Conservation (phyloP, 1,140 invertebrate species). For the Zaprionus kolodkinae region DNA sequence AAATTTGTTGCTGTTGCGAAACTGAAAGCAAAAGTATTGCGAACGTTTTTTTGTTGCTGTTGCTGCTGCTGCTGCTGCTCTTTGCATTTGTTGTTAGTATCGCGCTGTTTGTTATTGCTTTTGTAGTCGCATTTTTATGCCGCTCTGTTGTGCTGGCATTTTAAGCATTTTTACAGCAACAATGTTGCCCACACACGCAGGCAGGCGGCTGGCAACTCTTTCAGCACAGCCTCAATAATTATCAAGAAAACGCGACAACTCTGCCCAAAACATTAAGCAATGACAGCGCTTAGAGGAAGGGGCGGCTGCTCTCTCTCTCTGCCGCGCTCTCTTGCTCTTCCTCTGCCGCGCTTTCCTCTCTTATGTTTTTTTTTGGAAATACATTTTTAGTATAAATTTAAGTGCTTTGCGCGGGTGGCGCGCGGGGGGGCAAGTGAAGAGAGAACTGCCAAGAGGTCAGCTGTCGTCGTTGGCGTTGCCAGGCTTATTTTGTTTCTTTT, state of each 20-base stretch:
- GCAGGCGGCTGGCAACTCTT: conserved; percentile 29
- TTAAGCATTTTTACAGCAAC: conserved; percentile 64
- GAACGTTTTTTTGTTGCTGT: conserved; percentile 16
- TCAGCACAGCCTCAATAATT: not conserved
- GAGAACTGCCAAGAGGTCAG: not conserved
- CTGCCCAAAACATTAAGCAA: conserved; percentile 41
- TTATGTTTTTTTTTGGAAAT: conserved; percentile 55
- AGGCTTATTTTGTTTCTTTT: not conserved
- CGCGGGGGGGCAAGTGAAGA: no score
- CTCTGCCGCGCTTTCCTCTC: conserved; percentile 13
- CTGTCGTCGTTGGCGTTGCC: conserved; percentile 6
- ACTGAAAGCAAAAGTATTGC: conserved; percentile 74
- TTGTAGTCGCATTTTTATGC: conserved; percentile 48
- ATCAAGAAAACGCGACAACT: not conserved
- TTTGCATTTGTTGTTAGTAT: conserved; percentile 10
- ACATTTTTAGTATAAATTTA: conserved; percentile 59
- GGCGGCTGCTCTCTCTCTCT: conserved; percentile 16
- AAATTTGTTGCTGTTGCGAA: conserved; percentile 52
- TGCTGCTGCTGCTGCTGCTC: conserved; percentile 16
- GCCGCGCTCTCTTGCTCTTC: not conserved
- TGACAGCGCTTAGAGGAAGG: conserved; percentile 31
- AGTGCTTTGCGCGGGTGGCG: conserved; percentile 51
- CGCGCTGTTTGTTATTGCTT: not conserved
- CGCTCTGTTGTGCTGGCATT: conserved; percentile 26
- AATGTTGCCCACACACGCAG: conserved; percentile 43